These are phyloP conservation scores for Drosophila hawaiiensis DNA, from an alignment of 2,888 invertebrate species.

Conservation along the genomic window DNA sequence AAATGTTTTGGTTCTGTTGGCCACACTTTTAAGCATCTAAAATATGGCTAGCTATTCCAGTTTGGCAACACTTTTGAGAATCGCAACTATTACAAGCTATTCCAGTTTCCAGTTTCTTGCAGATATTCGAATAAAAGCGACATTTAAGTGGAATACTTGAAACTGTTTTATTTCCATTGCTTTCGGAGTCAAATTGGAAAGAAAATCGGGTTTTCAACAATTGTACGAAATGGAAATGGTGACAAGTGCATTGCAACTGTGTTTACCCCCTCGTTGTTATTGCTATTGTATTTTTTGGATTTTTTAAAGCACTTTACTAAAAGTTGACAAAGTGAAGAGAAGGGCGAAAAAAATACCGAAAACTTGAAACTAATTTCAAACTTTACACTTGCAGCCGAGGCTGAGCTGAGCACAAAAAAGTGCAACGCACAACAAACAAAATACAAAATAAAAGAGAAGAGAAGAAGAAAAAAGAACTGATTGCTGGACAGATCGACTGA, in stretches of 20 bases:
- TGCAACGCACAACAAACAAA: constrained; percentile 45
- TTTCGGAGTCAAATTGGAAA: constrained; percentile 7
- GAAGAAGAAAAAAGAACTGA: constrained; percentile 47
- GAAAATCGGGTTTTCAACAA: constrained; percentile 18
- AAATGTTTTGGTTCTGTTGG: too few relatives aligned
- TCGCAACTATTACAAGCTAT: neutral
- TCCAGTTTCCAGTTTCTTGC: neutral
- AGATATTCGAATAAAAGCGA: neutral
- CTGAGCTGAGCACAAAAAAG: constrained; percentile 37
- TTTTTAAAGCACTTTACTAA: constrained; percentile 42
- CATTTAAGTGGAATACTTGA: neutral
- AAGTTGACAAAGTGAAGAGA: constrained; percentile 32
- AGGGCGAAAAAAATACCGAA: constrained; percentile 30
- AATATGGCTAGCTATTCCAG: too few relatives aligned
- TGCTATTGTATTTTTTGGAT: constrained; percentile 4
- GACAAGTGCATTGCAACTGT: constrained; percentile 48
- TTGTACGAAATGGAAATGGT: constrained; percentile 38
- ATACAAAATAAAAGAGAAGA: constrained; percentile 11
- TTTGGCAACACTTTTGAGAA: too few relatives aligned
- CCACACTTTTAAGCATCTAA: too few relatives aligned
- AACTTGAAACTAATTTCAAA: constrained; percentile 77
- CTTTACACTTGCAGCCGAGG: constrained; percentile 55
- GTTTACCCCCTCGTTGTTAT: neutral
- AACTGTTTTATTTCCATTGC: neutral
- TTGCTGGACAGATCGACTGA: constrained; percentile 44